Evolutionary conservation across 1,140 invertebrate species (phyloP), one percentile per base, ranked within the genome.

Genomic region (Anagrus nilaparvatae): DNA sequence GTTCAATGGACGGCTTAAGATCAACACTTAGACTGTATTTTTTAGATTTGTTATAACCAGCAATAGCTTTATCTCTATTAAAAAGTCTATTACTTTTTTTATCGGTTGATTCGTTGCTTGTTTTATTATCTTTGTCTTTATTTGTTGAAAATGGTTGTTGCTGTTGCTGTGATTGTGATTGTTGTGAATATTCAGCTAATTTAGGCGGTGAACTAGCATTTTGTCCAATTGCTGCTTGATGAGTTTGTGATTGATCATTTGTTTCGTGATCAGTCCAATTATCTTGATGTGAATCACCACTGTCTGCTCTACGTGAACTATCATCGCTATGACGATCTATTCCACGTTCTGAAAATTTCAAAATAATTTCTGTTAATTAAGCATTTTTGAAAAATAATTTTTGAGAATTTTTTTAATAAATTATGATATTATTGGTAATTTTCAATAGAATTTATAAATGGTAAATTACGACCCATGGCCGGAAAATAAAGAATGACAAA

Each of bases 11-110:
- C 0, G 63, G 50, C 42, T 67, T 69, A 4, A 69, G 46, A 34
- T 69, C 65, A n/a, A 69, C 64, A 40, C 63, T 65, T 2, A 84
- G 67, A 14, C 80, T 82, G 58, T 82, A 78, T 66, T 87, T 86
- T 57, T 84, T 80, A 43, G 81, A 81, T 37, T 77, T 78, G 30
- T 73, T 75, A 43, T 66, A 70, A 18, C 67, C 72, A 3, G 78
- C 78, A 1, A 74, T 76, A 7, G 60, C 58, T 27, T 61, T 54
- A 41, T 69, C 66, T 17, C 65, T 55, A 4, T 59, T 54, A 34
- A 69, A 69, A 3, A 69, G 50, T 40, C 62, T 54, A n/a, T n/a
- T n/a, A 24, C 58, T 56, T 23, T 56, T 56, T 19, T 52, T 56
- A 10, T 66, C 65, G 17, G 51, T 48, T 30, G 33, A 44, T 23